Evolutionary conservation across 2,797 vertebrate species (phyloP).

Genomic region (Eulemur coronatus): DNA sequence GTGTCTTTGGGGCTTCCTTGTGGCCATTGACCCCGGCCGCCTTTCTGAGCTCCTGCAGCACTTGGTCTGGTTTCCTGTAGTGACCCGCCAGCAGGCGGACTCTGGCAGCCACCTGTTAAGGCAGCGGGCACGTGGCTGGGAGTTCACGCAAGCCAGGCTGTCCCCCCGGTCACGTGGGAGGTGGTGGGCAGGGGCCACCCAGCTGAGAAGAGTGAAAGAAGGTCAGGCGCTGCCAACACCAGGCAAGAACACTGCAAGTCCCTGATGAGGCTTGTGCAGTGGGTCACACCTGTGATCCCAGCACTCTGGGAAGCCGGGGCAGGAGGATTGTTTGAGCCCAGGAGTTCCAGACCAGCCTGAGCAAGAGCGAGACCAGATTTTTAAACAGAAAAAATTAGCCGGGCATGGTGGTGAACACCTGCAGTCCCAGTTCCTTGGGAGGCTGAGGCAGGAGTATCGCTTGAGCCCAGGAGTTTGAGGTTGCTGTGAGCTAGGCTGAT

Average conservation of each 20-base stretch:
- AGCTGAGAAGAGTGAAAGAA: background rate
- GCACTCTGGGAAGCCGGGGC: no score
- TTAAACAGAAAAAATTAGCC: no score
- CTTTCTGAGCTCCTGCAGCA: constrained; percentile 53
- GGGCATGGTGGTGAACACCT: no score
- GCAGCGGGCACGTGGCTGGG: background rate
- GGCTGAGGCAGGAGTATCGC: no score
- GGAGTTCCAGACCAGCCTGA: no score
- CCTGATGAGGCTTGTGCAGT: fast-evolving
- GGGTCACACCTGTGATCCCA: no score
- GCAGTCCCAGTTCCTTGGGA: no score
- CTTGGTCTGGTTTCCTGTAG: constrained; percentile 37
- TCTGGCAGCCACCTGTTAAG: constrained; percentile 72
- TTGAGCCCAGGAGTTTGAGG: no score
- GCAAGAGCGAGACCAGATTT: no score
- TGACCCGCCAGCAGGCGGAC: constrained; percentile 63
- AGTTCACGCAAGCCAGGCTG: fast-evolving
- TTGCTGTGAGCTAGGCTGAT: no score
- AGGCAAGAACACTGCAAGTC: background rate
- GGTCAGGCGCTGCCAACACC: fast-evolving
- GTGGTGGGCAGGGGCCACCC: background rate
- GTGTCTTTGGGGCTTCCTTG: constrained; percentile 47
- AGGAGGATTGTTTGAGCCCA: no score
- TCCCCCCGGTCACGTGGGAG: background rate
- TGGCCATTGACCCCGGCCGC: constrained; percentile 69